Percentiles rank a stretch among this genome's conserved stretches.
phyloP scores from a whole-genome alignment of 2,797 vertebrate species.

The Picus viridis region DNA sequence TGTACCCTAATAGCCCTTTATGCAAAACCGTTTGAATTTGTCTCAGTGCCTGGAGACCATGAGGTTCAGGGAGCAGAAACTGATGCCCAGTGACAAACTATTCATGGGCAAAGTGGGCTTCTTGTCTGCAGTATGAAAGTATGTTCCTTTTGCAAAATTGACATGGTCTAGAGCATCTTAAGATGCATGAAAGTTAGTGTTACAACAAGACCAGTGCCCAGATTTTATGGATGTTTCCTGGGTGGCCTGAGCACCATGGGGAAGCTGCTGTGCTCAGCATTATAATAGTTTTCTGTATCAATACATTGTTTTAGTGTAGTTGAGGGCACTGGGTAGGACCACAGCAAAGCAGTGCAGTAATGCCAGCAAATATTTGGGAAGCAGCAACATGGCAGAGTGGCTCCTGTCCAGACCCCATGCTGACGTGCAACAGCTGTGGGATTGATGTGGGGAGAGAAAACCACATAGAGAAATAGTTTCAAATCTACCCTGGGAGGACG shows the following conservation, averaged over 20 bases:
- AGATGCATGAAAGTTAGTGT: not conserved
- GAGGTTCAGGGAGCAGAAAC: not conserved
- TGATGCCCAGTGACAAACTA: not conserved
- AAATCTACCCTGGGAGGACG: not conserved
- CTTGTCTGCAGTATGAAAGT: not conserved
- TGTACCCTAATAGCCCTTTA: not conserved
- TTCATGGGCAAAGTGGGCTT: not conserved
- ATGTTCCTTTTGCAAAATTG: not conserved
- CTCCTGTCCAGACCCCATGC: not conserved
- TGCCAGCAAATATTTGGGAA: not conserved
- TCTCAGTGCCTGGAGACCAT: not conserved
- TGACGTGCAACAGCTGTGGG: not conserved
- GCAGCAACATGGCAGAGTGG: not conserved
- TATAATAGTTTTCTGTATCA: not conserved
- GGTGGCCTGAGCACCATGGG: not conserved
- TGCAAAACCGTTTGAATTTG: not conserved
- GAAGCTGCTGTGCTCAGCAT: not conserved
- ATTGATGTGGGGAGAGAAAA: slow-evolving; percentile 6
- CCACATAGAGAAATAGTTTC: fast-evolving
- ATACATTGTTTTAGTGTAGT: not conserved
- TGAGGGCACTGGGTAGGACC: not conserved
- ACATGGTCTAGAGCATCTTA: not conserved
- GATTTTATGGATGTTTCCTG: not conserved
- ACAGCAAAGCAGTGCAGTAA: slow-evolving; percentile 23
- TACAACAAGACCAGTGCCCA: not conserved